Evolutionary conservation across 1,140 invertebrate genomes (phyloP).

Genomic region (Rhagoletis zephyria): DNA sequence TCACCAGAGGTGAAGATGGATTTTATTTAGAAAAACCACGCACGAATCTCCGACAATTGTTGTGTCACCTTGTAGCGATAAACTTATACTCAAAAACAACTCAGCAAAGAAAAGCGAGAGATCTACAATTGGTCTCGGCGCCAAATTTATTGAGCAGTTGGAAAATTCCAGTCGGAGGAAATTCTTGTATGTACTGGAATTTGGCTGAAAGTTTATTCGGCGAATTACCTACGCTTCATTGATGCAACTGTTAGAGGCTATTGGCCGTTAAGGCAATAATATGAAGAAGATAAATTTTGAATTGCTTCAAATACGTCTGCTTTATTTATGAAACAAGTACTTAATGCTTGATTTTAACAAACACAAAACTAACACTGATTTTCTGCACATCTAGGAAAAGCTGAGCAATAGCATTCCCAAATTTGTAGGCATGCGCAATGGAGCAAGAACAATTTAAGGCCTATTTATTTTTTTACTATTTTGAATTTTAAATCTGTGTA

Average conservation of each 20-base stretch:
- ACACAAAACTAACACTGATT: too few species aligned
- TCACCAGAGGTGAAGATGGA: not conserved
- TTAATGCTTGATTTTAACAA: too few species aligned
- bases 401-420: not conserved
- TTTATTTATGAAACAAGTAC: too few species aligned
- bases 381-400: not conserved
- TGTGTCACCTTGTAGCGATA: slow-evolving; percentile 10
- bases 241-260: too few species aligned
- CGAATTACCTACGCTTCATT: not conserved
- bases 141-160: not conserved
- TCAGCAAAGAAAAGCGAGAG: not conserved
- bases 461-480: not conserved
- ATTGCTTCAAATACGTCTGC: too few species aligned
- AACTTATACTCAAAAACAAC: not conserved
- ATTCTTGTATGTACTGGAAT: not conserved
- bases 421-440: not conserved
- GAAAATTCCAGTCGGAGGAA: slow-evolving; percentile 8
- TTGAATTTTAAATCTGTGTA: too few species aligned
- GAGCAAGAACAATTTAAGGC: not conserved
- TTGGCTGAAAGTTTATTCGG: not conserved
- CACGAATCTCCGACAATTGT: slow-evolving; percentile 19
- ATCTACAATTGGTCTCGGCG: not conserved
- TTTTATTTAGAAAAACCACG: slow-evolving; percentile 27
- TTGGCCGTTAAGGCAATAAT: too few species aligned
- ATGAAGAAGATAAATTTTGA: too few species aligned